Base-by-base conservation (phyloP, 2,797 vertebrate species). In the Neoniphon sammara region DNA sequence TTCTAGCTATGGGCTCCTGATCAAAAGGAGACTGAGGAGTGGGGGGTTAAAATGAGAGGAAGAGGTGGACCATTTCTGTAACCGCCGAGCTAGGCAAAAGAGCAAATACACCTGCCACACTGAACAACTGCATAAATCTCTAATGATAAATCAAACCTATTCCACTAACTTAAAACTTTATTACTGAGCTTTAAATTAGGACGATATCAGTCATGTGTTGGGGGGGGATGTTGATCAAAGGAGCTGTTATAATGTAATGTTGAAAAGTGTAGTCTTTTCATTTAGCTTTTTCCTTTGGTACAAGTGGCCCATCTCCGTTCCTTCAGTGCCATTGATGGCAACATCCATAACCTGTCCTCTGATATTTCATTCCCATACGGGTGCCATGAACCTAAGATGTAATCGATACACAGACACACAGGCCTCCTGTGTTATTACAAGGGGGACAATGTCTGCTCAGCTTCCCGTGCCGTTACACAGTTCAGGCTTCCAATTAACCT, bases 401-500 rank as follows among this genome's bases (percentile, higher is more conserved):
- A 94, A 94, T 95, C 94, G 93, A 95, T 95, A 94, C 91, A 91
- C 86, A 92, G 90, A 93, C 93, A 92, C 91, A 90, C 88, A 88
- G 86, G 80, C 85, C 91, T 88, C 84, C 89, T 87, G 92, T 93
- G 93, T 94, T 93, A 93, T 94, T 93, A 91, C 91, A 92, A 91
- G 90, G 86, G 85, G 93, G 93, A 91, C 90, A 89, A 92, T 92
- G 91, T 93, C 89, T 91, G 90, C 90, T 93, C 88, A 90, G 94
- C 89, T 93, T 92, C 93, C 92, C 92, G 86, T 91, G 92, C 93
- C 85, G 92, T 94, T 94, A 93, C 93, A 94, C 94, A 95, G 94
- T 95, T 94, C 94, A 95, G 94, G 91, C 93, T 94, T 94, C 94
- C 94, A 94, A 95, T 95, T 95, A 95, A 95, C 94, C 94, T 94